phyloP scores from a whole-genome alignment of 1,140 invertebrate species.

The Euglossa dilemma region DNA sequence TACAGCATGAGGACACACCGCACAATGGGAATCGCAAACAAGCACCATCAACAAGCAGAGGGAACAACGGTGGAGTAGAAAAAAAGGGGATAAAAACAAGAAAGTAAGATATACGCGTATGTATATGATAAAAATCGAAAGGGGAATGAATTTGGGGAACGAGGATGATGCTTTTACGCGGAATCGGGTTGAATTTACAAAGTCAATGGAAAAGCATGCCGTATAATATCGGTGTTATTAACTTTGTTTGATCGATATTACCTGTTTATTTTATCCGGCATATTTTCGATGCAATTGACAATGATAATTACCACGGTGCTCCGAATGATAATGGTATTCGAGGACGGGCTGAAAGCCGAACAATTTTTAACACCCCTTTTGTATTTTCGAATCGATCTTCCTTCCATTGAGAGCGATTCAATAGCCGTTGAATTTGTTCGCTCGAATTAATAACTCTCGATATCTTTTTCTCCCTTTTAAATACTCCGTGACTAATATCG shows the following conservation, averaged over 20 bases:
- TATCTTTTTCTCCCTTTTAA: background rate
- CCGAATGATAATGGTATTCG: background rate
- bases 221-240: background rate
- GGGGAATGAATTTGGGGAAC: too few species aligned
- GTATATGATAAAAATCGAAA: too few species aligned
- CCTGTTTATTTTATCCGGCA: background rate
- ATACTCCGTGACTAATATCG: background rate
- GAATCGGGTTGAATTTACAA: too few species aligned
- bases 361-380: background rate
- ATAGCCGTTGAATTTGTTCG: background rate
- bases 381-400: constrained; percentile 11
- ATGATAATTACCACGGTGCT: background rate
- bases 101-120: too few species aligned
- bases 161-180: too few species aligned
- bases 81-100: too few species aligned
- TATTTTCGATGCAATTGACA: background rate
- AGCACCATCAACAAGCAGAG: too few species aligned
- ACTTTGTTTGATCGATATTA: background rate
- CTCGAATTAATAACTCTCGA: constrained; percentile 20
- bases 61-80: too few species aligned
- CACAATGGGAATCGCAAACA: too few species aligned
- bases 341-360: too few species aligned
- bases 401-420: background rate
- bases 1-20: too few species aligned
- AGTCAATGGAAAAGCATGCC: too few species aligned